These are phyloP conservation scores for Aegithalos caudatus DNA, from an alignment of 2,113 vertebrate species.

Conservation along the genomic window DNA sequence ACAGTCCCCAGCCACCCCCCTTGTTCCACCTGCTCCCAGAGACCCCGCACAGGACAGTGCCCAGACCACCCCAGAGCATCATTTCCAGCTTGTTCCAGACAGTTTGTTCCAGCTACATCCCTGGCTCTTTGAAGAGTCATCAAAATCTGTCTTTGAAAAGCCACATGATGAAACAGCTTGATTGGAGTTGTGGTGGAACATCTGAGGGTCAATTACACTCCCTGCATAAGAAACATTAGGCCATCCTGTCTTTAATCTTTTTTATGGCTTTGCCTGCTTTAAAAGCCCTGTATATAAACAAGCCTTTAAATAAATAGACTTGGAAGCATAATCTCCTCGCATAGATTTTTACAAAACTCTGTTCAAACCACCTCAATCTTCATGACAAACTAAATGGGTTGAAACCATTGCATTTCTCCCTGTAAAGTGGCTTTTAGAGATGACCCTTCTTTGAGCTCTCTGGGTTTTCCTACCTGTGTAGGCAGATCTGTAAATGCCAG, in stretches of 20 bases:
- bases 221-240: not conserved
- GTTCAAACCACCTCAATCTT: slow-evolving; percentile 34
- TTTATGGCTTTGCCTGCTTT: slow-evolving; percentile 30
- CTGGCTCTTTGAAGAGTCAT: not conserved
- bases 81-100: not conserved
- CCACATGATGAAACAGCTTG: not conserved
- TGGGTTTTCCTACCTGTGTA: not conserved
- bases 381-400: not conserved
- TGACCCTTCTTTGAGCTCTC: not conserved
- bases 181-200: not conserved
- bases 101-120: not conserved
- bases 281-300: slow-evolving; percentile 23
- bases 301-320: slow-evolving; percentile 43
- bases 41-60: not conserved
- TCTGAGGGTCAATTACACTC: slow-evolving; percentile 8
- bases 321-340: not conserved
- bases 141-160: not conserved
- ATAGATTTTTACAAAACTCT: not conserved
- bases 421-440: slow-evolving; percentile 34
- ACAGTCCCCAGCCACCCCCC: not conserved
- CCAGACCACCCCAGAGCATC: not conserved
- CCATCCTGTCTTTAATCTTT: slow-evolving; percentile 18
- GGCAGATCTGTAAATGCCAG: slow-evolving; percentile 5
- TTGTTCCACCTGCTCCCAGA: not conserved
- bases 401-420: not conserved